Evolutionary conservation across 2,113 vertebrate genomes (phyloP), one percentile per base, ranked within the genome.

Genomic region (Toxotes chatareus): DNA sequence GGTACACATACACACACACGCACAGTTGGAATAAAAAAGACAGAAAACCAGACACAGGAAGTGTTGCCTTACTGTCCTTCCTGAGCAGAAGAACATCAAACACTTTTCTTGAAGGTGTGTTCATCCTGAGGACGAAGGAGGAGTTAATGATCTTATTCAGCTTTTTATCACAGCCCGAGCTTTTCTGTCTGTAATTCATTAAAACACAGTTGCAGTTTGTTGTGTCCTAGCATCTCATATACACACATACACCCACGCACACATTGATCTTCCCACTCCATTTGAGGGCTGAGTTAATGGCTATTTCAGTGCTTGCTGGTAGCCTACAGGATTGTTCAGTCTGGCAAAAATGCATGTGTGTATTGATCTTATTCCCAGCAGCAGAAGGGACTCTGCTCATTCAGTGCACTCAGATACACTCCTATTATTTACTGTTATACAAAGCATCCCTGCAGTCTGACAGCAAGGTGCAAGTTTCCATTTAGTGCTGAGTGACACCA

Each of bases 321-420:
- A 77, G 80, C 82, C 67, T 79, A 49, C 82, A 70, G 86, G 71
- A 86, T 79, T 75, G 77, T 84, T 84, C 79, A 84, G 75, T 75
- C 87, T 42, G 76, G 82, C 76, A 80, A 68, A 85, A 79, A 56
- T 70, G 75, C 27, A 27, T 88, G 79, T 74, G 46, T 34, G 47
- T 84, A 93, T 93, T 77, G 92, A 92, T 93, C 76, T 36, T 84
- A 56, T 88, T 89, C 86, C 80, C 85, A 86, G 84, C 76, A 88
- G 79, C 70, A 82, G 73, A 71, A 73, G 77, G 40, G 72, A 81
- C 82, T 87, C 49, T 66, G 76, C 83, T 82, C 56, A 71, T 36
- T 73, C 53, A 81, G 68, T 80, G 38, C 23, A 5, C 38, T 75
- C 70, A 60, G 4, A 78, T 61, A 78, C 63, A 62, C 64, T 82